phyloP scores from a whole-genome alignment of 2,888 invertebrate genomes.

The Aporophyla nigra region DNA sequence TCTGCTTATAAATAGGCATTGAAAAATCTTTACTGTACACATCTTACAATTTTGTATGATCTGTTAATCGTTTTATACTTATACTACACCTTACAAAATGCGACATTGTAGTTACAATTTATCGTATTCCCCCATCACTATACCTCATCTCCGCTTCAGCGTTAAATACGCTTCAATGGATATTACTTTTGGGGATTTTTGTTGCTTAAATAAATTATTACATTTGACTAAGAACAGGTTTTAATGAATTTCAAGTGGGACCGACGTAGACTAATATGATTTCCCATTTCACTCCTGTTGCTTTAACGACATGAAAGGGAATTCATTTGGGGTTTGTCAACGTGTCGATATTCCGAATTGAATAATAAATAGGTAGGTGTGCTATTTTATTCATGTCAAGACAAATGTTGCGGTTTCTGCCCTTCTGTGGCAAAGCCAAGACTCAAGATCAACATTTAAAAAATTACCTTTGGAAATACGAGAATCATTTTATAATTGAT shows the following conservation, averaged over 20 bases:
- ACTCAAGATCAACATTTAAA: neutral
- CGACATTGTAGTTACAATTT: slow-evolving; percentile 9
- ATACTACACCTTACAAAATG: neutral
- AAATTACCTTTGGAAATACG: too few relatives aligned
- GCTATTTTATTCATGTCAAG: slow-evolving; percentile 58
- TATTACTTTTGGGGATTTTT: slow-evolving; percentile 90
- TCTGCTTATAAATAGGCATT: neutral
- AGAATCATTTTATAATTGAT: too few relatives aligned
- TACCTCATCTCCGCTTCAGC: slow-evolving; percentile 77
- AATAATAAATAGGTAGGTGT: slow-evolving; percentile 64
- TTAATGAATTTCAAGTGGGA: slow-evolving; percentile 88
- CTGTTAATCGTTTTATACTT: neutral
- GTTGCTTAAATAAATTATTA: slow-evolving; percentile 89
- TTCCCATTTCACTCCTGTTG: slow-evolving; percentile 79
- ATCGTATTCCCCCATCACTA: slow-evolving; percentile 62
- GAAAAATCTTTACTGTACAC: too few relatives aligned
- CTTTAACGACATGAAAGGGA: slow-evolving; percentile 82
- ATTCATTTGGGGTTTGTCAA: slow-evolving; percentile 80
- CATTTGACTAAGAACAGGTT: slow-evolving; percentile 88
- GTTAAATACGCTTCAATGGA: slow-evolving; percentile 88
- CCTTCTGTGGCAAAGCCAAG: neutral
- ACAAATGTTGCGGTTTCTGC: slow-evolving; percentile 20
- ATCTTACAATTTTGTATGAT: too few relatives aligned
- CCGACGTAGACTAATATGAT: slow-evolving; percentile 79
- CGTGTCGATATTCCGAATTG: slow-evolving; percentile 72